A percentile compares a stretch with the other conserved stretches of the same genome.
Conservation (phyloP, 2,797 vertebrate species). For the Euphonia xanthogaster region DNA sequence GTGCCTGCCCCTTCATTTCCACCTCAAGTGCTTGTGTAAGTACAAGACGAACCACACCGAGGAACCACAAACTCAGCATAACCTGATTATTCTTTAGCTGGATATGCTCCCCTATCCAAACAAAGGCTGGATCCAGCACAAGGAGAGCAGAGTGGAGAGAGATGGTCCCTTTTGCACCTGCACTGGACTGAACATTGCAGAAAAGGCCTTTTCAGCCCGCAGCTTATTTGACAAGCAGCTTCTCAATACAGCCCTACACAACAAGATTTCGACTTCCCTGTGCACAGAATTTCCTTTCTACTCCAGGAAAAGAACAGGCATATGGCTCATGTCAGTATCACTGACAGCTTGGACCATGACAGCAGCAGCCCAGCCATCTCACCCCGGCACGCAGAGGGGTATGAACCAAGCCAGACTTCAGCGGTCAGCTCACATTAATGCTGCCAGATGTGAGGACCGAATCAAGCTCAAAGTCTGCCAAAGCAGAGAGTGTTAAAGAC, state of each 20-base stretch:
- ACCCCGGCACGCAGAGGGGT: background rate
- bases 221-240: background rate
- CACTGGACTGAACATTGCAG: background rate
- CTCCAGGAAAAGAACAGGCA: background rate
- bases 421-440: background rate
- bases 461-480: background rate
- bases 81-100: background rate
- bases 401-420: background rate
- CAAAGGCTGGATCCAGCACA: background rate
- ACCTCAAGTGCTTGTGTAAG: background rate
- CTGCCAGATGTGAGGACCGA: background rate
- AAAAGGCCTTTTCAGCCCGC: background rate
- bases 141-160: background rate
- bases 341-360: background rate
- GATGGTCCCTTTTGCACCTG: background rate
- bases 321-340: background rate
- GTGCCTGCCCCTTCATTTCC: background rate
- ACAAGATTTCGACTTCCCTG: background rate
- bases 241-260: background rate
- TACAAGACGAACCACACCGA: background rate
- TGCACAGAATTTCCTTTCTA: background rate
- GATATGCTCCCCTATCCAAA: background rate
- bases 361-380: background rate
- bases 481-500: background rate
- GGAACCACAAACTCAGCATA: background rate